Base-by-base conservation (phyloP, 92 coral and sea anemone species). In the Meandrina meandrites region DNA sequence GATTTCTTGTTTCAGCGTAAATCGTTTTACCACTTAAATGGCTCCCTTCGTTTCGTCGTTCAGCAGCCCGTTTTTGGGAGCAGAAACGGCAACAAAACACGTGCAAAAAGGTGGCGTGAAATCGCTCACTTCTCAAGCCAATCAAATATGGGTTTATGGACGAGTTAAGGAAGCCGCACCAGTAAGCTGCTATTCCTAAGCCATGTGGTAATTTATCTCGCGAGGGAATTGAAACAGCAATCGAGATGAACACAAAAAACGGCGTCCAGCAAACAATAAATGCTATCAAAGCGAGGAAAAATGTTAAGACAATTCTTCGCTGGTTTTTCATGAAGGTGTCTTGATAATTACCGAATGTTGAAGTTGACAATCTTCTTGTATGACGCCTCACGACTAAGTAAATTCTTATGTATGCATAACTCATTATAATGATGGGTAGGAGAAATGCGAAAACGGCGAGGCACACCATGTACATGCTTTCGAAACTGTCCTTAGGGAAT, bases 251-350 rank as follows among this genome's bases (percentile, higher is more conserved):
- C 31, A 85, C 89, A 79, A 92, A 91, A 85, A 94, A 94, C 9
- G 98, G 98, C 0, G 93, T 84, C 98, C 98, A 94, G 57, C 98
- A 94, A 18, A 93, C 71, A 64, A 94, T 83, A 75, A 94, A 94
- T 28, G 91, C 98, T 30, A 93, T 36, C 66, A 94, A 78, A 1
- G 98, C 98, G 58, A 93, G 89, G 86, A 94, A 94, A 69, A 94
- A 94, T 0, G 98, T 94, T 27, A 93, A 71, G 24, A 94, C 87
- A 83, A 82, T 87, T 47, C 83, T 91, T 56, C 91, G 93, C 78
- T 90, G 86, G 58, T 88, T 81, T 24, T 93, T 56, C 48, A 88
- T 86, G 16, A 76, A 83, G 56, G 79, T 89, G 19, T 81, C 75
- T 37, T 84, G 92, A 60, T 72, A 12, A 30, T 76, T 89, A 51